Evolutionary conservation across 2,797 vertebrate genomes (phyloP), one percentile per base, ranked within the genome.

Genomic region (Halcyon badia): DNA sequence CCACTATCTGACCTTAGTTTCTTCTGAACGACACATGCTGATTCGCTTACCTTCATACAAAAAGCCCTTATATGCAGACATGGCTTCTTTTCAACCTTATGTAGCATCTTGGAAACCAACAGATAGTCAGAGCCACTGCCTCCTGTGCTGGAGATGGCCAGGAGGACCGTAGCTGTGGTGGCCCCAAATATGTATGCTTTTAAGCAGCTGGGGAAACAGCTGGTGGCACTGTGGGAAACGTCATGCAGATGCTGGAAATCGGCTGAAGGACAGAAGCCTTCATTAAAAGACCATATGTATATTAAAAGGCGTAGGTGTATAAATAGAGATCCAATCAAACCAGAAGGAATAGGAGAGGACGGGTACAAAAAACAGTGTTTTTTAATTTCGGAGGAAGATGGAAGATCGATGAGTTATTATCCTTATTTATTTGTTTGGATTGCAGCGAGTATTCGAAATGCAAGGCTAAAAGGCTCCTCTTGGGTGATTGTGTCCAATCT

Each of bases 161-260:
- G 22, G n/a, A 86, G 56, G 46, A 58, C 14, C 8, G 10, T 30
- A 54, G 22, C 58, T 1, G 0, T n/a, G 44, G 49, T 65, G 77
- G 54, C 62, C 72, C 17, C 54, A 61, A 66, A 48, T 52, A 20
- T 7, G 5, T 68, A 6, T 48, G 49, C 15, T 72, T 94, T 92
- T 60, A 76, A 84, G 44, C 81, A 95, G 66, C 73, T 95, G 92
- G 58, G 35, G 28, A 62, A 84, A 83, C 92, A 96, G 81, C 81
- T 93, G 90, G 68, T 90, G 28, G 13, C 83, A 64, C 48, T 66
- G 75, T 89, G 56, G 71, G 83, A 82, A 58, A 33, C 39, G 30
- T 88, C 69, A 54, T 42, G 18, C 48, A 86, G 44, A 60, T 93
- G 65, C 52, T 19, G 18, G 72, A 86, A 87, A 89, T 21, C 6